These are phyloP conservation scores for Ctenoplectra terminalis DNA, from an alignment of 1,140 invertebrate genomes.

Conservation along the genomic window DNA sequence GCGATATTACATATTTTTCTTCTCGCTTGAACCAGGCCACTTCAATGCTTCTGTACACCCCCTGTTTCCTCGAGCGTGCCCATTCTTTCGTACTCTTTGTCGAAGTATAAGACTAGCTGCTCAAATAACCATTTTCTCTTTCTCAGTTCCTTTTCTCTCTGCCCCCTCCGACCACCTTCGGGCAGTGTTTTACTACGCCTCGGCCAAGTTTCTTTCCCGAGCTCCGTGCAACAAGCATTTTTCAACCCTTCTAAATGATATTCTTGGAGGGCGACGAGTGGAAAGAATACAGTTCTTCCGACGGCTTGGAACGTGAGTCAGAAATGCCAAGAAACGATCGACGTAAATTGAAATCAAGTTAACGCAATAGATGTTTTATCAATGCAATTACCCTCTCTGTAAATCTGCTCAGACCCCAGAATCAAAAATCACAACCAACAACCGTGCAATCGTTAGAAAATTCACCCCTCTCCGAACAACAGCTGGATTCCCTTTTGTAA, in stretches of 20 bases:
- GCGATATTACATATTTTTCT: slow-evolving; percentile 77
- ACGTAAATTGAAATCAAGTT: neutral
- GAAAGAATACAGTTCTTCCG: neutral
- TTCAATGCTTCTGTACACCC: slow-evolving; percentile 24
- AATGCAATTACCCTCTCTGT: neutral
- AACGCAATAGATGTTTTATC: neutral
- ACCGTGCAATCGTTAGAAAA: neutral
- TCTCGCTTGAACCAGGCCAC: slow-evolving; percentile 43
- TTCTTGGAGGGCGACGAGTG: neutral
- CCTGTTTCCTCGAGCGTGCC: slow-evolving; percentile 20
- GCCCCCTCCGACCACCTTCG: neutral
- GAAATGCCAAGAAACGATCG: neutral
- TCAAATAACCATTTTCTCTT: slow-evolving; percentile 55
- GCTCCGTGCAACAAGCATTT: slow-evolving; percentile 8
- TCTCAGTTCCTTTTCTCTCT: slow-evolving; percentile 32
- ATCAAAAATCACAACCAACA: neutral
- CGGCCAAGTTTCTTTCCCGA: neutral
- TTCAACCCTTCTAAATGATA: slow-evolving; percentile 29
- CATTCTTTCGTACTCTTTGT: slow-evolving; percentile 37
- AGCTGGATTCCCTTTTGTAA: slow-evolving; percentile 51
- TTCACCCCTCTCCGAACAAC: neutral
- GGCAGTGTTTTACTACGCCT: slow-evolving; percentile 42
- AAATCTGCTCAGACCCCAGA: neutral
- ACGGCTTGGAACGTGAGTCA: neutral
- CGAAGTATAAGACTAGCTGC: slow-evolving; percentile 38